Evolutionary conservation across 2,797 vertebrate species (phyloP).

Genomic region (Chelonia mydas): DNA sequence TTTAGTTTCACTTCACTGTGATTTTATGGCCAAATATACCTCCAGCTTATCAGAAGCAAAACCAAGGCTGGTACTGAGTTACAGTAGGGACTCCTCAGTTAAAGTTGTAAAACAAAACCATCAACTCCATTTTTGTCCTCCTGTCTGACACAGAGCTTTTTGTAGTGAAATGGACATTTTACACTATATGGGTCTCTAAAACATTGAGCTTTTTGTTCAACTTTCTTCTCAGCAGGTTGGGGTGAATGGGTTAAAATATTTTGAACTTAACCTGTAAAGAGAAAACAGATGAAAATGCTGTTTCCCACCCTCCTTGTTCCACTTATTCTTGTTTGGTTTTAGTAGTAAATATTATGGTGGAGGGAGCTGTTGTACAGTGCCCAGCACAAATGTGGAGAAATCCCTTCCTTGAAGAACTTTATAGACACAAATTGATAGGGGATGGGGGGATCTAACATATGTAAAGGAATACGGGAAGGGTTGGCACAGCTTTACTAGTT

Average conservation of each 20-base stretch:
- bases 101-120: neutral
- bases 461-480: neutral
- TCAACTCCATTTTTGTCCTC: neutral
- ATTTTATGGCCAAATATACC: neutral
- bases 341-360: neutral
- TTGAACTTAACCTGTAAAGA: neutral
- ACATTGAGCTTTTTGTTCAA: neutral
- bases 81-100: neutral
- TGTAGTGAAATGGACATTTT: neutral
- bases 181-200: neutral
- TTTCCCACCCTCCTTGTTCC: neutral
- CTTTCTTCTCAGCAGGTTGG: neutral
- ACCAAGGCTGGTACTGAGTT: neutral
- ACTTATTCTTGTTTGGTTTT: neutral
- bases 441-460: neutral
- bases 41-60: neutral
- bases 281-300: rapidly evolving
- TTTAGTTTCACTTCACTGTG: neutral
- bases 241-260: neutral
- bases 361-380: too few species aligned
- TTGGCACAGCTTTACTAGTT: neutral
- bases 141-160: neutral
- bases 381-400: neutral
- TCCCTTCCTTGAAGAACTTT: neutral
- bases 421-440: neutral